A percentile compares a stretch with the other conserved stretches of the same genome.
These are phyloP conservation scores for Psilopsiagon aymara DNA, from an alignment of 2,113 vertebrate species.

Conservation along the genomic window DNA sequence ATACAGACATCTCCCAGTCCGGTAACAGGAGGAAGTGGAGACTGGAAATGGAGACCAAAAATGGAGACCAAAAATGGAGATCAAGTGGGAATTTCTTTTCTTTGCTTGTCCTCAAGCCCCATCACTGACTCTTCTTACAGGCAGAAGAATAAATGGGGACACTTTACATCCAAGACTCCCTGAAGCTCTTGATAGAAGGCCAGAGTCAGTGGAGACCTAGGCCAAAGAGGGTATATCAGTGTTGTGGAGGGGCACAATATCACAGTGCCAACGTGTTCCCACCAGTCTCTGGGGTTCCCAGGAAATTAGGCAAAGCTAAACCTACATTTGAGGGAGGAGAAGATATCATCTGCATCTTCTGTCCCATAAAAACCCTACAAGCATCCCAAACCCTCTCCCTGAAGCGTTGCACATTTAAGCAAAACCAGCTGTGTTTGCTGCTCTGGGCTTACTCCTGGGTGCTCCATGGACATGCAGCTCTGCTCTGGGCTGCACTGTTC, in stretches of 20 bases:
- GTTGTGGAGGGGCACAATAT: not conserved
- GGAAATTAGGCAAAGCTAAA: not conserved
- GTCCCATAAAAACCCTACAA: not conserved
- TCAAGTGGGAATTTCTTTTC: not conserved
- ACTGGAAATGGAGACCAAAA: not conserved
- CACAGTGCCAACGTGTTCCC: not conserved
- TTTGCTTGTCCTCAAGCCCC: not conserved
- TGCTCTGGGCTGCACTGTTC: not conserved
- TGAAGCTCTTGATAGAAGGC: not conserved
- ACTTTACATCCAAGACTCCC: not conserved
- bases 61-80: not conserved
- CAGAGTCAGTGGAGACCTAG: not conserved
- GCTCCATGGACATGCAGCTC: rapidly evolving
- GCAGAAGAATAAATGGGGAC: not conserved
- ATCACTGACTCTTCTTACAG: not conserved
- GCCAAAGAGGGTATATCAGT: not conserved
- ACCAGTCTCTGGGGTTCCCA: not conserved
- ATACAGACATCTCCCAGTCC: not conserved
- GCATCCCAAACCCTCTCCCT: not conserved
- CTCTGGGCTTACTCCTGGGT: not conserved
- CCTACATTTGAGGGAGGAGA: not conserved
- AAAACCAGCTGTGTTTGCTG: not conserved
- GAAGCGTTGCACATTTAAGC: not conserved
- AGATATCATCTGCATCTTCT: not conserved
- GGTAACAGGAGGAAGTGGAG: not conserved